Conservation (phyloP, 2,113 vertebrate species). For the Perca flavescens region DNA sequence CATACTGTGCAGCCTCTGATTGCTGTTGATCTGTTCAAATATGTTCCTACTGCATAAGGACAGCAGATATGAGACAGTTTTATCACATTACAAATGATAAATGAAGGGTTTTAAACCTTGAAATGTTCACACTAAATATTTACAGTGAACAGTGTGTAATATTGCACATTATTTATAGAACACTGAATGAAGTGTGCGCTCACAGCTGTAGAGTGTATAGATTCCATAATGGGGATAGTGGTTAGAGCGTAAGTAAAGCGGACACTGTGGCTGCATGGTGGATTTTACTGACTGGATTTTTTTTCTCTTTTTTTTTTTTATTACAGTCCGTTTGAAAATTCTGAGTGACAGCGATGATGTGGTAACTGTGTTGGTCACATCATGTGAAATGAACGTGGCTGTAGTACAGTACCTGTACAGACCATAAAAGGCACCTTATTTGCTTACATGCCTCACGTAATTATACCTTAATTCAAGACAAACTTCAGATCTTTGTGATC, state of each 20-base stretch:
- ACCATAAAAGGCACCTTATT: too few species aligned
- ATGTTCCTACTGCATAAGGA: background rate
- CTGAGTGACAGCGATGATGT: background rate
- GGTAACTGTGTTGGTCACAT: background rate
- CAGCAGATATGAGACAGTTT: background rate
- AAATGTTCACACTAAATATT: background rate
- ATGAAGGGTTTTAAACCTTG: background rate
- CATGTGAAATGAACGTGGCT: background rate
- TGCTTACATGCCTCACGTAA: background rate
- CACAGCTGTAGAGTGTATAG: constrained; percentile 1
- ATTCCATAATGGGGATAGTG: background rate
- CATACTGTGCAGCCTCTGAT: constrained; percentile 3
- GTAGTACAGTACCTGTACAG: too few species aligned
- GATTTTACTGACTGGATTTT: background rate
- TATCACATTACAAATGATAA: background rate
- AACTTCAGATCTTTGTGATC: background rate
- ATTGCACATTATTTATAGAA: background rate
- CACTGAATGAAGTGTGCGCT: constrained; percentile 4
- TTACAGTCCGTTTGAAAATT: background rate
- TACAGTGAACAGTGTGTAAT: background rate
- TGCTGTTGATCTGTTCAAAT: background rate
- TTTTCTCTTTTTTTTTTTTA: background rate
- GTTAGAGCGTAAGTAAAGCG: background rate
- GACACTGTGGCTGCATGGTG: background rate
- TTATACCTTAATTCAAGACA: background rate